phyloP scores from a whole-genome alignment of 2,797 vertebrate genomes.

The Rhinophrynus dorsalis region DNA sequence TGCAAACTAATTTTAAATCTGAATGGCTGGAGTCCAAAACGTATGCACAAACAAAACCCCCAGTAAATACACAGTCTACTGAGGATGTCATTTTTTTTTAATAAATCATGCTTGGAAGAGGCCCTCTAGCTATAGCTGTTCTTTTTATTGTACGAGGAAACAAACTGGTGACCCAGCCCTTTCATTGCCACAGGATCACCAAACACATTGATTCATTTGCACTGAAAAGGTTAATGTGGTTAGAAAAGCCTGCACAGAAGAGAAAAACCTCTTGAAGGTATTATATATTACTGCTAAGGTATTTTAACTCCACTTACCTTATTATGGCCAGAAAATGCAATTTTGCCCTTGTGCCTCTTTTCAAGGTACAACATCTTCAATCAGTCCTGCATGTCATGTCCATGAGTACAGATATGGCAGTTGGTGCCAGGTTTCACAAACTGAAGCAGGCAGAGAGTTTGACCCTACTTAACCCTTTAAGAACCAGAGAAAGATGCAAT shows the following conservation, averaged over 20 bases:
- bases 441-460: no score
- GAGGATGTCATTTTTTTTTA: neutral
- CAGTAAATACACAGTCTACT: neutral
- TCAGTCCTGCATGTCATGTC: no score
- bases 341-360: no score
- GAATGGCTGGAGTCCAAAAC: neutral
- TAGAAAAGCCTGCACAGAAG: constrained; percentile 17
- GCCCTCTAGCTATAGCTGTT: constrained; percentile 22
- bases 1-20: neutral
- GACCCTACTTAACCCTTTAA: no score
- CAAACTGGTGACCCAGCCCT: constrained; percentile 6
- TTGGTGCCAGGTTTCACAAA: no score
- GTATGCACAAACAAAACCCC: neutral
- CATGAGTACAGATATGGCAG: no score
- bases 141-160: constrained; percentile 19
- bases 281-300: neutral
- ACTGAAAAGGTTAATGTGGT: constrained; percentile 42
- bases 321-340: no score
- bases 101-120: constrained; percentile 15
- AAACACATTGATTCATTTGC: constrained; percentile 28
- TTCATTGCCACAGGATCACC: constrained; percentile 8
- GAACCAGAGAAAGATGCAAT: no score
- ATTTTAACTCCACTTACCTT: no score
- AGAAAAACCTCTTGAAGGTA: neutral
- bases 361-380: no score